Evolutionary conservation across 2,888 invertebrate species (phyloP), one percentile per base, ranked within the genome.

Genomic region (Xestoiulus laeticollis): DNA sequence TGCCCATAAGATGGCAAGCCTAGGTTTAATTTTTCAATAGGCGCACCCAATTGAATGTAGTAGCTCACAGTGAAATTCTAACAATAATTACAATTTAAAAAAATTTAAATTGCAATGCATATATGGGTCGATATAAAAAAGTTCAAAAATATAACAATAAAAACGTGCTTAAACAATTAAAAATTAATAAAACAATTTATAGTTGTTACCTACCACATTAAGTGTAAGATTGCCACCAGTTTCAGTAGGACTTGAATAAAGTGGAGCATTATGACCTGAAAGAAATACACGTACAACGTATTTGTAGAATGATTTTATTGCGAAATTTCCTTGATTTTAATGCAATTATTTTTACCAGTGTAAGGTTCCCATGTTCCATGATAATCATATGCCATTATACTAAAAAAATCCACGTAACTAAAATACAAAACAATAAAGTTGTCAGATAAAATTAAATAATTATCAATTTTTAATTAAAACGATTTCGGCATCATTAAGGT

Each of bases 381-480:
- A 87, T 90, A 91, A 90, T 91, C 91, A 88, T 91, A 91, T 33
- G 90, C 89, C 91, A 91, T 91, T 16, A 91, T 90, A 89, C 90
- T 91, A 83, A 91, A 91, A 87, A 91, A 90, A 87, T 91, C 91
- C 85, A 91, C 89, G 85, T 91, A 90, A 53, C 91, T 91, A 68
- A 48, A 48, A 48, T 48, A 19, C 48, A 48, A 48, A 48, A 8
- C 12, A 48, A 3, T 14, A 12, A 14, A 48, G 19, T 48, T 48
- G 5, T 48, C 8, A 48, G 48, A 48, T 19, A 48, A 19, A 48
- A 2, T 48, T 14, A 48, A 14, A 3, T 48, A 16, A 12, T 48
- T 48, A 14, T 48, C 10, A 48, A 48, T 12, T n/a, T 48, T 48
- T 14, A 48, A 48, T 14, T 12, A 0, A 16, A 48, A 48, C 19